Evolutionary conservation across 2,888 invertebrate species (phyloP), one percentile per base, ranked within the genome.

Genomic region (Netelia fuscicornis): DNA sequence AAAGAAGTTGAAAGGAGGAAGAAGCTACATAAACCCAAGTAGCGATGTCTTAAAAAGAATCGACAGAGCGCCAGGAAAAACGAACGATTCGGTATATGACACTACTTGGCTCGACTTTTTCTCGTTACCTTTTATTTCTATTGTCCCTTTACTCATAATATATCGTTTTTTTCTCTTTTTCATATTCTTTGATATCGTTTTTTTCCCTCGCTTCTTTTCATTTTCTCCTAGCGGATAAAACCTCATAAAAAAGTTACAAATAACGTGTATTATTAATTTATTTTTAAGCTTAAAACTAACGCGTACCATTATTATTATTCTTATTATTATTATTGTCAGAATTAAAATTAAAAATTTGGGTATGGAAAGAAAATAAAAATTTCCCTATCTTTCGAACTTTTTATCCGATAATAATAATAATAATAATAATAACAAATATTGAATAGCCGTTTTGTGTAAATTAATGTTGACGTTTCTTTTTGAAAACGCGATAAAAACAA

Each of bases 101-200:
- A 30, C 60, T 60, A 2, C 13, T 20, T 25, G 25, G 30, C 62
- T 62, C 37, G 37, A 62, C 62, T 62, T 62, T 62, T 30, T 62
- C 62, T 62, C 62, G 30, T 62, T 30, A 37, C 11, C 30, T n/a
- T 62, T 30, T 37, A 6, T 30, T 25, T 62, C 13, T 62, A 62
- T 62, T 62, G 62, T 62, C 62, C 17, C 10, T 62, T n/a, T 37
- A 30, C 13, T 62, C 17, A 62, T 62, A 62, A 37, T 30, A 37
- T 30, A 62, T 9, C 30, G 1, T 13, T 62, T 30, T 62, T 20
- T 62, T 13, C 13, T 62, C 62, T 62, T 37, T 30, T 62, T 60
- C 60, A 37, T 62, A 13, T 30, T 30, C 20, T 23, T 58, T 58
- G 6, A 5, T 56, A 8, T 13, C 17, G n/a, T 56, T 30, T 30